Percentiles rank a stretch among this genome's conserved stretches.
phyloP scores from a whole-genome alignment of 2,113 vertebrate genomes.

The Aspiorhynchus laticeps region DNA sequence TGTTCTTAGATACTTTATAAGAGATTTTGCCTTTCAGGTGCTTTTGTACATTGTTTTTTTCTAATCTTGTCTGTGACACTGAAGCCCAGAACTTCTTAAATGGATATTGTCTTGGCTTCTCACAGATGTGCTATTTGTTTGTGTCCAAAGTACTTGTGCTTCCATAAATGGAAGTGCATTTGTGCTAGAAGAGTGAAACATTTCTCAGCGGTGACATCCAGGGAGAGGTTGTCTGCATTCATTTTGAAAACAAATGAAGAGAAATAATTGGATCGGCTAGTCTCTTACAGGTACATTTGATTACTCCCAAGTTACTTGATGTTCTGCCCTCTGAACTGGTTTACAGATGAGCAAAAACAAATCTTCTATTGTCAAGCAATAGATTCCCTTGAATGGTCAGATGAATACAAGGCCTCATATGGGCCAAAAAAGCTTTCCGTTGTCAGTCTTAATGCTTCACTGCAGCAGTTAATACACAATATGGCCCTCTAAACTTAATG shows the following conservation, averaged over 20 bases:
- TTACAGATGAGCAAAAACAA: conserved; percentile 28
- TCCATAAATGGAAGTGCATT: conserved; percentile 17
- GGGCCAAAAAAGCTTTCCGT: conserved; percentile 5
- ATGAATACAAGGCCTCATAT: not conserved
- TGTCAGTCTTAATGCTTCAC: conserved; percentile 13
- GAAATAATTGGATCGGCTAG: conserved; percentile 8
- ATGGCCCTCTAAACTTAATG: not conserved
- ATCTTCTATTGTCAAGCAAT: conserved; percentile 13
- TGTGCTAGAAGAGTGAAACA: conserved; percentile 9
- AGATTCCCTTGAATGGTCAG: conserved; percentile 7
- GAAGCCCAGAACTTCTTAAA: not conserved
- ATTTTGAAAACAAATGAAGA: conserved; percentile 15
- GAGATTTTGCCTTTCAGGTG: conserved; percentile 10
- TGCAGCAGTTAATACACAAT: conserved; percentile 1
- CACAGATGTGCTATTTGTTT: conserved; percentile 33
- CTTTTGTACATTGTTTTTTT: conserved; percentile 4
- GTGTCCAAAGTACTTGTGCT: not conserved
- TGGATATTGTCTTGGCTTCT: not conserved
- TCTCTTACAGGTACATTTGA: conserved; percentile 11
- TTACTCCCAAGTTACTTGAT: conserved; percentile 28
- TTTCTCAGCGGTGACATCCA: conserved; percentile 31
- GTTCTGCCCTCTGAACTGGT: conserved; percentile 7
- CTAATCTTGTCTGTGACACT: not conserved
- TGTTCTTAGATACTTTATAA: conserved; percentile 5
- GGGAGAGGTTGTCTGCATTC: not conserved